A percentile compares a stretch with the other conserved stretches of the same genome.
These are phyloP conservation scores for Eustalomyia histrio DNA, from an alignment of 2,888 invertebrate genomes.

Conservation along the genomic window DNA sequence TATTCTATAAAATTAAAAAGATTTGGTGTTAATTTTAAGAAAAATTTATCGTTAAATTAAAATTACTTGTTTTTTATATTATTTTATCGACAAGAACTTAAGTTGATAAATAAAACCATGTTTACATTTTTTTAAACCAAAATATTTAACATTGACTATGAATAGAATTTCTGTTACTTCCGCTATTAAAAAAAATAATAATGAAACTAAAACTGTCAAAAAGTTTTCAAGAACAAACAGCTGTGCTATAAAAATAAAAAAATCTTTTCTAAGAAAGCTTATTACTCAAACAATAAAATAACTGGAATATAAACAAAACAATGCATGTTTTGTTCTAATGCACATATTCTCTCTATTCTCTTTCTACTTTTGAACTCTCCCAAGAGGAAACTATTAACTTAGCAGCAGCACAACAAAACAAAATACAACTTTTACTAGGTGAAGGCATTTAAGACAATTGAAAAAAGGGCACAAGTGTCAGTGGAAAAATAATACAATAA, in stretches of 20 bases:
- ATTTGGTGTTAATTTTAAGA: no score
- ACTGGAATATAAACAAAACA: slow-evolving; percentile 63
- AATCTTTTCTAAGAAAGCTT: slow-evolving; percentile 47
- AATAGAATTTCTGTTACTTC: slow-evolving; percentile 24
- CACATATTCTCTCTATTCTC: slow-evolving; percentile 26
- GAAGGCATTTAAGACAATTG: slow-evolving; percentile 47
- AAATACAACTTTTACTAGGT: slow-evolving; percentile 52
- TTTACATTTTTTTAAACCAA: not conserved
- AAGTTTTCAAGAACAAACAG: slow-evolving; percentile 47
- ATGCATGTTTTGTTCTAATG: not conserved
- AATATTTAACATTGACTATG: slow-evolving; percentile 14
- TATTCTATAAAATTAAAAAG: no score
- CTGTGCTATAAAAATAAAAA: slow-evolving; percentile 36
- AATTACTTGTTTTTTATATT: no score
- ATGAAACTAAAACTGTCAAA: slow-evolving; percentile 25
- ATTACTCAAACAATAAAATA: slow-evolving; percentile 19
- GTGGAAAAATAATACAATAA: slow-evolving; percentile 39
- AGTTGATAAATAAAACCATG: no score
- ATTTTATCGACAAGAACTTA: no score
- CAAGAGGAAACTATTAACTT: slow-evolving; percentile 33
- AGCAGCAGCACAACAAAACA: slow-evolving; percentile 25
- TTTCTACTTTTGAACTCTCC: not conserved
- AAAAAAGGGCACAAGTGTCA: slow-evolving; percentile 59
- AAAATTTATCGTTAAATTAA: no score
- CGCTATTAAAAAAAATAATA: slow-evolving; percentile 12